These are phyloP conservation scores for Beroe forskalii DNA, from an alignment of 37 sponge, comb jelly and placozoan species.

Conservation along the genomic window DNA sequence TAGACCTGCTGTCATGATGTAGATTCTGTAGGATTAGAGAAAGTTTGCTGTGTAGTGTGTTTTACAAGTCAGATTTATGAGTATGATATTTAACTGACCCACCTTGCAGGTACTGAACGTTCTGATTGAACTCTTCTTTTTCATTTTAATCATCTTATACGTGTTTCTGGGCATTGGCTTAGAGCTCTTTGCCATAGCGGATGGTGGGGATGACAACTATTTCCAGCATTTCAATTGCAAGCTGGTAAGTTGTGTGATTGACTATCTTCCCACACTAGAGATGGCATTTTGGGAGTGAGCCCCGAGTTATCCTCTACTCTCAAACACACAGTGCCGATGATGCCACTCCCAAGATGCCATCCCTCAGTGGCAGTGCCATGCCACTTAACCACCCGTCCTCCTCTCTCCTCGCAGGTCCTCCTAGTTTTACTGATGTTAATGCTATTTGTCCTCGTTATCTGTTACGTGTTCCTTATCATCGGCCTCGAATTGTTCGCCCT, in stretches of 20 bases:
- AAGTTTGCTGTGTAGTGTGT: neutral
- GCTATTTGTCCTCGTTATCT: constrained; percentile 58
- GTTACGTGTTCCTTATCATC: constrained; percentile 54
- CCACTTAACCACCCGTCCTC: too few species aligned
- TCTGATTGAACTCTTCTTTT: constrained; percentile 40
- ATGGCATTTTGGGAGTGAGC: too few species aligned
- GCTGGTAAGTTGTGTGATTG: constrained; percentile 19
- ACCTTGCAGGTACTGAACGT: constrained; percentile 18
- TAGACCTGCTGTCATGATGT: too few species aligned
- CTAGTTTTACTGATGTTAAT: constrained; percentile 44
- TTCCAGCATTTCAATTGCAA: constrained; percentile 36
- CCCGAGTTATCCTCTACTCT: too few species aligned
- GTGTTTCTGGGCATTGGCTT: constrained; percentile 56
- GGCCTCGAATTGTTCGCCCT: constrained; percentile 46
- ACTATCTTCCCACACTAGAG: too few species aligned
- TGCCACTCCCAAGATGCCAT: too few species aligned
- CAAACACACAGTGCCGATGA: neutral
- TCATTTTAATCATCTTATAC: constrained; percentile 64
- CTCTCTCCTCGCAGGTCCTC: constrained; percentile 2
- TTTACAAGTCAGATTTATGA: neutral
- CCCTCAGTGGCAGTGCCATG: too few species aligned
- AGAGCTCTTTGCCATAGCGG: constrained; percentile 50
- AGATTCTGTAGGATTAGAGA: too few species aligned
- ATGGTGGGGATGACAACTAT: constrained; percentile 36
- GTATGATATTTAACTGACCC: neutral